Percentiles rank a stretch among this genome's conserved stretches.
phyloP scores from a whole-genome alignment of 2,797 vertebrate genomes.

The Tenualosa ilisha region DNA sequence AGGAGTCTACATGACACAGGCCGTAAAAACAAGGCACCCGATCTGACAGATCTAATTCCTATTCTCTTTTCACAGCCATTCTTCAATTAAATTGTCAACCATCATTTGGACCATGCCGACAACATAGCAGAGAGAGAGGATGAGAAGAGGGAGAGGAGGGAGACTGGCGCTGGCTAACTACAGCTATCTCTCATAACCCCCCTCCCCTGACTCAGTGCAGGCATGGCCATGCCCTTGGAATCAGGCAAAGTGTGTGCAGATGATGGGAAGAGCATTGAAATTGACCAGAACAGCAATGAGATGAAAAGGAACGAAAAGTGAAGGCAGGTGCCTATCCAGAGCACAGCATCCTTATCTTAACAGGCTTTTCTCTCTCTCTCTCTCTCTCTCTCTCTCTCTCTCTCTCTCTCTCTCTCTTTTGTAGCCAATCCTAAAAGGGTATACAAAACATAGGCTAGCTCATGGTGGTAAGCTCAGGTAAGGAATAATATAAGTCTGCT shows the following conservation, averaged over 20 bases:
- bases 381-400: no score
- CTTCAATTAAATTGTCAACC: constrained; percentile 71
- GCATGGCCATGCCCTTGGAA: constrained; percentile 55
- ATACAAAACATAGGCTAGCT: not conserved
- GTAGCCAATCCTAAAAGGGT: not conserved
- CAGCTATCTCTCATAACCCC: constrained; percentile 26
- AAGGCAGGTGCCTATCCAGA: not conserved
- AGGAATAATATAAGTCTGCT: no score
- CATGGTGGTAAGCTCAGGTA: not conserved
- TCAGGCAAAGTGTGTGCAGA: constrained; percentile 57
- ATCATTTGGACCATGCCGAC: constrained; percentile 56
- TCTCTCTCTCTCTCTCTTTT: no score
- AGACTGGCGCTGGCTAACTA: constrained; percentile 48
- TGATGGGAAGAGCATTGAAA: constrained; percentile 41
- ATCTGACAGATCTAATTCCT: constrained; percentile 57
- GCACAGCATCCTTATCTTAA: not conserved
- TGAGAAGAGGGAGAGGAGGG: constrained; percentile 46
- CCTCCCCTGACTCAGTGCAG: constrained; percentile 55
- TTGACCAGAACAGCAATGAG: not conserved
- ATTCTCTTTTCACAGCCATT: constrained; percentile 54
- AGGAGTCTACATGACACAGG: constrained; percentile 40
- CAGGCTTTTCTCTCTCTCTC: not conserved
- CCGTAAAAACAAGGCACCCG: constrained; percentile 54
- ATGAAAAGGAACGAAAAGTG: not conserved
- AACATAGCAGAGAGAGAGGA: constrained; percentile 22